Conservation (phyloP, 2,113 vertebrate genomes). For the Heterotis niloticus region DNA sequence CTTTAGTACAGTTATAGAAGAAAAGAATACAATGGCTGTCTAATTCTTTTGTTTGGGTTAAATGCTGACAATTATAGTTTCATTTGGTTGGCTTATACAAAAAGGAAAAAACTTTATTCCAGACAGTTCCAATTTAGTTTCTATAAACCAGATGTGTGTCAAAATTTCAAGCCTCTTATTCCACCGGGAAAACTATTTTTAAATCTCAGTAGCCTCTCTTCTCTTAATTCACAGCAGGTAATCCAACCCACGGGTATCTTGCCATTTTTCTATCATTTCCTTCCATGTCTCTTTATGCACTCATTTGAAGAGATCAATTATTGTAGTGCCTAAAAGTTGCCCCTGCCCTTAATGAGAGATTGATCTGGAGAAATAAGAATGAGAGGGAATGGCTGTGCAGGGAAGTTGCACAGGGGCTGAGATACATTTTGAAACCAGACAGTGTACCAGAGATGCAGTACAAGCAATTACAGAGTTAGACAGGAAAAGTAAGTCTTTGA, state of each 20-base stretch:
- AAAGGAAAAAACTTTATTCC: constrained; percentile 2
- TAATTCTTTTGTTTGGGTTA: constrained; percentile 4
- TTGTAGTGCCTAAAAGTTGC: constrained; percentile 25
- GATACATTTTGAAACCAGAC: neutral
- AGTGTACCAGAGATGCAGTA: neutral
- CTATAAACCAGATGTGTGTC: constrained; percentile 11
- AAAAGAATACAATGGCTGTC: neutral
- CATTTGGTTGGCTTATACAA: constrained; percentile 13
- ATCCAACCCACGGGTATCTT: constrained; percentile 10
- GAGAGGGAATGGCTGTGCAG: constrained; percentile 27
- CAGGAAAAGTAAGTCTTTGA: neutral
- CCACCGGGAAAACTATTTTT: constrained; percentile 13
- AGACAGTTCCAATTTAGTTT: constrained; percentile 16
- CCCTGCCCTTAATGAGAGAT: constrained; percentile 42
- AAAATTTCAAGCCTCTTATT: constrained; percentile 13
- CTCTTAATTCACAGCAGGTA: constrained; percentile 19
- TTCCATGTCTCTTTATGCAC: constrained; percentile 16
- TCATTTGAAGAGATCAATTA: constrained; percentile 30
- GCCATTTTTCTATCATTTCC: neutral
- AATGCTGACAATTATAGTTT: constrained; percentile 10
- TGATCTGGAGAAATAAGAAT: constrained; percentile 37
- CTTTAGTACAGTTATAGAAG: constrained; percentile 7
- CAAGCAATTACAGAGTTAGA: neutral
- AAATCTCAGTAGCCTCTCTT: neutral
- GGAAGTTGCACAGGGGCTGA: neutral